Evolutionary conservation across 2,797 vertebrate species (phyloP).

Genomic region (Melanotaenia boesemani): DNA sequence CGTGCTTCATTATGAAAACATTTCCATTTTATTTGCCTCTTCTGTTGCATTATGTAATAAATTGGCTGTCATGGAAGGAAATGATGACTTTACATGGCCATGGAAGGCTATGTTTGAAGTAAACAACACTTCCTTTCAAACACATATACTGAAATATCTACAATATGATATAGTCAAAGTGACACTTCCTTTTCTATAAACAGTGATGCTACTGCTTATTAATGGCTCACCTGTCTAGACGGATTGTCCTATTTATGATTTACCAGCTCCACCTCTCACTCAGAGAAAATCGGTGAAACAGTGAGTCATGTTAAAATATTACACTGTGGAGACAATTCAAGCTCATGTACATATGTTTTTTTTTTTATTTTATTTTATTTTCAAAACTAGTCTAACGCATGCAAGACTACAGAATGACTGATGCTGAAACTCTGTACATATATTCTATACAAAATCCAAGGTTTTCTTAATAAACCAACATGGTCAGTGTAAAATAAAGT

Average conservation of each 20-base stretch:
- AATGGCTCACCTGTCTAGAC: background rate
- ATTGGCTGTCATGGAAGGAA: background rate
- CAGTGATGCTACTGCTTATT: slow-evolving; percentile 14
- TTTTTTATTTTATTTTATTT: slow-evolving; percentile 58
- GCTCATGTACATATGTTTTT: slow-evolving; percentile 57
- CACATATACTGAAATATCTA: slow-evolving; percentile 5
- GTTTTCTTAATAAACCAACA: slow-evolving; percentile 81
- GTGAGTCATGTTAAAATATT: slow-evolving; percentile 47
- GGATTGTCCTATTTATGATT: background rate
- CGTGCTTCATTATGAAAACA: slow-evolving; percentile 17
- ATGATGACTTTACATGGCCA: background rate
- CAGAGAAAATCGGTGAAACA: slow-evolving; percentile 44
- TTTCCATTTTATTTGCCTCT: background rate
- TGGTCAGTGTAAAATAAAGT: slow-evolving; percentile 65
- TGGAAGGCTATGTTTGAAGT: background rate
- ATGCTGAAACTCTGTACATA: slow-evolving; percentile 72
- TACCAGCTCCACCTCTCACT: slow-evolving; percentile 5
- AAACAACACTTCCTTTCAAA: slow-evolving; percentile 10
- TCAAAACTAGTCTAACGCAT: slow-evolving; percentile 80
- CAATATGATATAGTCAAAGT: background rate
- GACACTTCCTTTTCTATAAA: background rate
- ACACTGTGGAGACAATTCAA: slow-evolving; percentile 69
- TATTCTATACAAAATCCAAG: slow-evolving; percentile 87
- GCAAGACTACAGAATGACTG: slow-evolving; percentile 74
- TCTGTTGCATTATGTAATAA: background rate